A percentile compares a stretch with the other conserved stretches of the same genome.
Evolutionary conservation across 2,888 invertebrate genomes (phyloP).

Genomic region (Harpalus rufipes): DNA sequence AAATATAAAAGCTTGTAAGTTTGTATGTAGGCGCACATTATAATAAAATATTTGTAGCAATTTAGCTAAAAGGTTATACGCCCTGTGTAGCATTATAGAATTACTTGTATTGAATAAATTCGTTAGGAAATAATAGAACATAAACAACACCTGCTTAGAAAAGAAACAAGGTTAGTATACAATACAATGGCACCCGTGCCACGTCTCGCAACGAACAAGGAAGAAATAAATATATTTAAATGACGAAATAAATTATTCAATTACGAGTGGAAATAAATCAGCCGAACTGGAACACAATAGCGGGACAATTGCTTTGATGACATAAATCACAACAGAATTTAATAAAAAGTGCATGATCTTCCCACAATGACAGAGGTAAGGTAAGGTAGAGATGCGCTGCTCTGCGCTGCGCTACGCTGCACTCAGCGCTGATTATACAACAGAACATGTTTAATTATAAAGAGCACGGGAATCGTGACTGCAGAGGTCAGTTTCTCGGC

Average conservation of each 20-base stretch:
- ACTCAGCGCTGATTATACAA: conserved; percentile 70
- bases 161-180: conserved; percentile 30
- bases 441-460: conserved; percentile 76
- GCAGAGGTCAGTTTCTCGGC: conserved; percentile 74
- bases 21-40: neutral
- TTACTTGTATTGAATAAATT: conserved; percentile 24
- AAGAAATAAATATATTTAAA: conserved; percentile 71
- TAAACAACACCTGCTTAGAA: conserved; percentile 43
- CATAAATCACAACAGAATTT: conserved; percentile 49
- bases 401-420: neutral
- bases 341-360: conserved; percentile 33
- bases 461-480: conserved; percentile 76
- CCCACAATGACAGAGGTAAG: conserved; percentile 30
- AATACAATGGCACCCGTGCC: conserved; percentile 34
- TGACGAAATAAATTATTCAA: conserved; percentile 72
- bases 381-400: conserved; percentile 11
- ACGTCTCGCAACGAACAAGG: conserved; percentile 31
- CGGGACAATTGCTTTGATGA: conserved; percentile 32
- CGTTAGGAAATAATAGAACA: conserved; percentile 35
- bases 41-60: conserved; percentile 14
- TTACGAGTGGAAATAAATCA: conserved; percentile 70
- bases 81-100: conserved; percentile 4
- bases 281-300: conserved; percentile 67
- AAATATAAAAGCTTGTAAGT: neutral
- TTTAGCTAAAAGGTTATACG: conserved; percentile 38